Evolutionary conservation across 2,113 vertebrate genomes (phyloP), one percentile per base, ranked within the genome.

Genomic region (Synchiropus splendidus): DNA sequence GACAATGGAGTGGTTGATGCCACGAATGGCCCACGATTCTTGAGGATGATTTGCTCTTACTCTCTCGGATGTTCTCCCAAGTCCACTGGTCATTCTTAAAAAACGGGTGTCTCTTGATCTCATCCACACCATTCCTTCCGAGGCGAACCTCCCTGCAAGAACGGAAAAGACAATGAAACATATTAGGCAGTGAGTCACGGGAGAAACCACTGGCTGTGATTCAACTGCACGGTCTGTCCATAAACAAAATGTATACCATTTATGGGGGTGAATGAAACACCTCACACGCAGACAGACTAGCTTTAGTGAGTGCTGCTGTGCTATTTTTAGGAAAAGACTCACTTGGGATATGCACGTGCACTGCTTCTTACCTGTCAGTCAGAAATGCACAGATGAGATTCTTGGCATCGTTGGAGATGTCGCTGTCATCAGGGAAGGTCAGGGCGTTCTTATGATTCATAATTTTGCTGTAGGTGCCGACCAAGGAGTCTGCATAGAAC

Each of bases 391-490:
- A 99, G 74, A 99, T 99, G 56, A 99, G 90, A 75, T 90, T 97
- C 85, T 98, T 98, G 70, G 95, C 95, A 31, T 99, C 89, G 78
- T 96, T 99, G 63, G 92, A 96, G 78, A 99, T 97, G 32, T 95
- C 91, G 46, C 87, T 97, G 84, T 98, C 95, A 37, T 98, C 95
- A 6, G 95, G 94, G 41, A 99, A 99, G 31, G 87, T 92, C 74
- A 99, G 88, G 49, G 93, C 94, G 36, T 97, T 97, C 76, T 97
- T 98, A 84, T 99, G 94, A 70, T 98, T 97, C 95, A 99, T 99
- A 60, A 99, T 99, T 67, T 99, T 99, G 83, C 95, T 98, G 48
- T 99, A 99, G 1, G 95, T 99, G 63, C 95, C 95, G 77, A 99
- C 94, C 61, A 99, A 75, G 30, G 95, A 99, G 86, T 98, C 95